phyloP scores from a whole-genome alignment of 1,140 invertebrate species.

The Bacillus rossius region DNA sequence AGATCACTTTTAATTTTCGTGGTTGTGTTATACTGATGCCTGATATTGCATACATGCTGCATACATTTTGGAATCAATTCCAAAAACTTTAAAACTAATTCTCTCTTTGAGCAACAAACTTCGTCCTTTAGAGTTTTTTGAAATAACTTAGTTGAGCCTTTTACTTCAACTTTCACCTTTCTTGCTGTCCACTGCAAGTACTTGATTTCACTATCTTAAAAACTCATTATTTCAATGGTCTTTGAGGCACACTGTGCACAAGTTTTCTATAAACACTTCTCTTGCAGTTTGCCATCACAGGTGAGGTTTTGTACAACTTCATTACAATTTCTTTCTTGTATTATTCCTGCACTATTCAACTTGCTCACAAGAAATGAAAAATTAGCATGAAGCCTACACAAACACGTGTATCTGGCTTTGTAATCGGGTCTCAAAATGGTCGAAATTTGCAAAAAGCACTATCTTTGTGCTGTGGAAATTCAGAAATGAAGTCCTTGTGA shows the following conservation, averaged over 20 bases:
- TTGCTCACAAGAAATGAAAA: not conserved
- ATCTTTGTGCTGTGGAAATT: not conserved
- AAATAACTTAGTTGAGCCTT: not conserved
- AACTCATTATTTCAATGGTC: not conserved
- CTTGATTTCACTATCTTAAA: not conserved
- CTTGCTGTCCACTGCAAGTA: conserved; percentile 1
- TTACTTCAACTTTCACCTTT: not conserved
- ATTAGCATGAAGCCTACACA: not conserved
- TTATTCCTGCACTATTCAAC: not conserved
- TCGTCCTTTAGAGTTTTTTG: not conserved
- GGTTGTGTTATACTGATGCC: conserved; percentile 1
- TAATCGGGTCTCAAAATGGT: not conserved
- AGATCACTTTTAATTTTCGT: conserved; percentile 6
- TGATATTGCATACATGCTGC: not conserved
- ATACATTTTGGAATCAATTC: conserved; percentile 2
- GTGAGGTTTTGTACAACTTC: not conserved
- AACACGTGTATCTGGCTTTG: conserved; percentile 1
- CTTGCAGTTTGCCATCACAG: not conserved
- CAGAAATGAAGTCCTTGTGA: too few species aligned
- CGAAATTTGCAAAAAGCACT: not conserved
- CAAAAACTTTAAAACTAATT: not conserved
- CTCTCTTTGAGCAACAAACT: not conserved
- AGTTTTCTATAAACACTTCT: too few species aligned
- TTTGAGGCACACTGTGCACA: not conserved
- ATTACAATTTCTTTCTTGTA: not conserved